phyloP scores from a whole-genome alignment of 2,113 vertebrate species.

The Oxyruncus cristatus region DNA sequence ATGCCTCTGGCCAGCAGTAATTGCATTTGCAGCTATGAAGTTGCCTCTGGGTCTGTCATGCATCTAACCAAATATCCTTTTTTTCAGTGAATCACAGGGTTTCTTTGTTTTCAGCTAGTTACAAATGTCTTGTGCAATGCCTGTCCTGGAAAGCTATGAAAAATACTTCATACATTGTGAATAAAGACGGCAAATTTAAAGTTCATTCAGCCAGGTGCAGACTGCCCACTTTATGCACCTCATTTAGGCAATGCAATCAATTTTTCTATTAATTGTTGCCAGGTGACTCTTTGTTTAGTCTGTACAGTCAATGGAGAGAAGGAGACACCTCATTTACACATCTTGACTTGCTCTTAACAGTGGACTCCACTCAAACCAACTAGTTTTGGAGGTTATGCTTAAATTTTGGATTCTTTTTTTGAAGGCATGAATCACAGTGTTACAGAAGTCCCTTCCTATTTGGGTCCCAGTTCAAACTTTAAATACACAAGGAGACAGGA shows the following conservation, averaged over 20 bases:
- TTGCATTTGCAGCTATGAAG: slow-evolving; percentile 31
- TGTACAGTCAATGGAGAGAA: slow-evolving; percentile 48
- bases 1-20: slow-evolving; percentile 27
- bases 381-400: not conserved
- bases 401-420: not conserved
- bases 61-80: slow-evolving; percentile 38
- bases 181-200: slow-evolving; percentile 39
- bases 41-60: slow-evolving; percentile 45
- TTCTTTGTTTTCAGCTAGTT: slow-evolving; percentile 64
- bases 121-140: slow-evolving; percentile 53
- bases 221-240: slow-evolving; percentile 56
- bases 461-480: not conserved
- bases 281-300: slow-evolving; percentile 67
- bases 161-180: slow-evolving; percentile 37
- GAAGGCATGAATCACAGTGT: not conserved
- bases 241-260: slow-evolving; percentile 61
- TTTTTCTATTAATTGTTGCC: slow-evolving; percentile 63
- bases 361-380: slow-evolving; percentile 21
- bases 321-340: slow-evolving; percentile 66
- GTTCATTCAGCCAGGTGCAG: slow-evolving; percentile 52
- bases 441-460: not conserved
- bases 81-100: slow-evolving; percentile 42
- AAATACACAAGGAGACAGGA: not conserved
- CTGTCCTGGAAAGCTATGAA: slow-evolving; percentile 38
- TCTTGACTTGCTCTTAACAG: slow-evolving; percentile 23